These are phyloP conservation scores for Danio aesculapii DNA, from an alignment of 2,797 vertebrate species.

Conservation along the genomic window DNA sequence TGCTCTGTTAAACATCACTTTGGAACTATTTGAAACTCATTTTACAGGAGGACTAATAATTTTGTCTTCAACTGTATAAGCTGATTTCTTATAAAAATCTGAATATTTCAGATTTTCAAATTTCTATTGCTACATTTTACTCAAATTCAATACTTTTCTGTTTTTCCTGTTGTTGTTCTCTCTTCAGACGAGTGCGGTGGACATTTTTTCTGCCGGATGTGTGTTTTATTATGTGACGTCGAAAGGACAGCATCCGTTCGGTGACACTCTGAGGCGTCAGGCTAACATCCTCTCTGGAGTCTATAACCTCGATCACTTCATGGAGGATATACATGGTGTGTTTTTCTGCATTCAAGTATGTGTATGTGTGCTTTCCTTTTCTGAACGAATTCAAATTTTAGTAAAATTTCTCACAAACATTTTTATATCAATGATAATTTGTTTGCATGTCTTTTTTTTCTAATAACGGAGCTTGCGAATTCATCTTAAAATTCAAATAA, in stretches of 20 bases:
- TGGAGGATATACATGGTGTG: constrained; percentile 89
- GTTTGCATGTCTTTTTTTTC: neutral
- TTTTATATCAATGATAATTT: neutral
- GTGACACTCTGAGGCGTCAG: constrained; percentile 88
- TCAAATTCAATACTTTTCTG: neutral
- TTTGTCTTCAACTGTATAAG: too few relatives aligned
- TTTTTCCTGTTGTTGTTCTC: neutral
- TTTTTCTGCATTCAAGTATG: constrained; percentile 14
- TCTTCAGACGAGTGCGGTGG: constrained; percentile 89
- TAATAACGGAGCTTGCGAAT: neutral
- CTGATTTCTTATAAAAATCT: too few relatives aligned
- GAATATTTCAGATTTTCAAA: too few relatives aligned
- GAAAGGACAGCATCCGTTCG: constrained; percentile 90
- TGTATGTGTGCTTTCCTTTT: neutral
- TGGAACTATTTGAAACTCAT: too few relatives aligned
- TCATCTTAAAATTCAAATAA: too few relatives aligned
- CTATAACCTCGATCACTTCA: constrained; percentile 84
- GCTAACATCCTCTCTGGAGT: constrained; percentile 90
- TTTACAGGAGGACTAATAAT: too few relatives aligned
- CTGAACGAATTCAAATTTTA: neutral
- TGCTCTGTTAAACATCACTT: too few relatives aligned
- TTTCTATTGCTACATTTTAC: neutral
- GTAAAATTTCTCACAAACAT: neutral
- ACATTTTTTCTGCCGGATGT: constrained; percentile 96
- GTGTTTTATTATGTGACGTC: constrained; percentile 94